Evolutionary conservation across 2,797 vertebrate species (phyloP), one percentile per base, ranked within the genome.

Genomic region (Eulemur mongoz): DNA sequence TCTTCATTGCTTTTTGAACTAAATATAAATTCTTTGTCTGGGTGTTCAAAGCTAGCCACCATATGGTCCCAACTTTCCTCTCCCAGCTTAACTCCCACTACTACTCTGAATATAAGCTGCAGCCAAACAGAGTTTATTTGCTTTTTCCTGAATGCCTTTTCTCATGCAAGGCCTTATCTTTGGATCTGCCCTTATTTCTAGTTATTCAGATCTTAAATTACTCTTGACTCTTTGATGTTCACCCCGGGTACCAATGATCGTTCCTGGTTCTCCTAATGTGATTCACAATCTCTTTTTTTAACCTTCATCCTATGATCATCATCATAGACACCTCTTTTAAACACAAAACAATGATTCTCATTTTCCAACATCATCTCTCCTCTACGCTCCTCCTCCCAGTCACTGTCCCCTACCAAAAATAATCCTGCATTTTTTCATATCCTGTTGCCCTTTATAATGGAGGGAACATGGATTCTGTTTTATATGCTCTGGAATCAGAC

Each of bases 1-100:
- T 70, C 69, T 75, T 79, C 43, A 22, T 80, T 91, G 78, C 30
- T 38, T 88, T 95, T 76, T 85, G 67, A 96, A 63, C 27, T 89
- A 94, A 94, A 86, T 85, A 81, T 45, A 93, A 85, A 88, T 38
- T 61, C 45, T 89, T 79, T 93, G 65, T 48, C 48, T 54, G 38
- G 40, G 27, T 87, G 23, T 95, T 78, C 57, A 82, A 79, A 96
- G 81, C 85, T 83, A 96, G 43, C 61, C 32, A 80, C 65, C 45
- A 35, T 80, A 50, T 65, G 89, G 72, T 65, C 30, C 48, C 32
- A 38, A 50, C 80, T 89, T 81, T 83, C n/a, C 63, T 82, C 10
- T 80, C 43, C 52, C 3, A 7, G 27, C 78, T 78, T 61, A 54
- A 27, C 93, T 87, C 57, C 43, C 38, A 52, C 69, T 45, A 70